Conservation (phyloP, 2,888 invertebrate species). For the Salpingus planirostris region DNA sequence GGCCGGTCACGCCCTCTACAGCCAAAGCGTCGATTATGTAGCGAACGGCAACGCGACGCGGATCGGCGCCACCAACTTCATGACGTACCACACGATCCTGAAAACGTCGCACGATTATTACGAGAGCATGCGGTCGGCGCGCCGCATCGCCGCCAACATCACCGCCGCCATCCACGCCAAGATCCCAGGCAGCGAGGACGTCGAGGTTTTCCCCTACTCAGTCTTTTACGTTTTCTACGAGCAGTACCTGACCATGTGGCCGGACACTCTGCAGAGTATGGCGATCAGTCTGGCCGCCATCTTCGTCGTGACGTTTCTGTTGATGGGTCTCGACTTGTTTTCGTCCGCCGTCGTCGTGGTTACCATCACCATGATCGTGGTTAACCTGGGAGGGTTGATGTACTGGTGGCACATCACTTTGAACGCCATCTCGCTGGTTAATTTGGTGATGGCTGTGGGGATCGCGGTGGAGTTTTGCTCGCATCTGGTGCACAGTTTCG, state of each 20-base stretch:
- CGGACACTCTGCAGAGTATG: constrained; percentile 79
- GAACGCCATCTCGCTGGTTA: constrained; percentile 95
- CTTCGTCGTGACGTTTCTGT: constrained; percentile 82
- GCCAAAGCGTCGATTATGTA: constrained; percentile 59
- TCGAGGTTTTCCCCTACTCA: constrained; percentile 70
- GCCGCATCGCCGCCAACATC: constrained; percentile 55
- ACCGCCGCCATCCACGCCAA: constrained; percentile 54
- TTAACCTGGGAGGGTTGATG: constrained; percentile 92
- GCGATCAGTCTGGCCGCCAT: constrained; percentile 86
- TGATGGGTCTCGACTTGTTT: constrained; percentile 91
- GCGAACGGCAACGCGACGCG: constrained; percentile 37
- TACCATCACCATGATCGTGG: constrained; percentile 88
- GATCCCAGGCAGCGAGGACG: constrained; percentile 16
- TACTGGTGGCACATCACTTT: constrained; percentile 93
- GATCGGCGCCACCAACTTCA: constrained; percentile 80
- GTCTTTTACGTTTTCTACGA: constrained; percentile 99
- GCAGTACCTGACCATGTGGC: constrained; percentile 94
- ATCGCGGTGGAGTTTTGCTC: constrained; percentile 98
- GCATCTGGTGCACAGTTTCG: constrained; percentile 90
- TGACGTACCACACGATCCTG: constrained; percentile 89
- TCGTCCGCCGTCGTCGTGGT: constrained; percentile 82
- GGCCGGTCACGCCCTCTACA: constrained; percentile 79
- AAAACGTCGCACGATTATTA: constrained; percentile 88
- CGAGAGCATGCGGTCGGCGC: constrained; percentile 72
- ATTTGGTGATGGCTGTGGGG: constrained; percentile 95